Evolutionary conservation across 2,797 vertebrate genomes (phyloP).

Genomic region (Trichosurus vulpecula): DNA sequence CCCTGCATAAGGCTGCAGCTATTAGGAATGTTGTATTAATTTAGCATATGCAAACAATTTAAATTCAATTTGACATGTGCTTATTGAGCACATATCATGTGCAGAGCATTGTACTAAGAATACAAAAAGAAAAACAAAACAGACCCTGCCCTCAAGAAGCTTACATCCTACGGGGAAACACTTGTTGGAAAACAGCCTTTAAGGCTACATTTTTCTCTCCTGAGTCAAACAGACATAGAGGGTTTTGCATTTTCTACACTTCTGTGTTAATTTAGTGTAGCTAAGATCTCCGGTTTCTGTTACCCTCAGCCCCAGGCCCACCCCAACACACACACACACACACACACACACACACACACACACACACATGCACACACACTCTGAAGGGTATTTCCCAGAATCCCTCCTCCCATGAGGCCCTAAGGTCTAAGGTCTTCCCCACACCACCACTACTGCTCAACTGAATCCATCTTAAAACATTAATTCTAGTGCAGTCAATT

Average conservation of each 20-base stretch:
- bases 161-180: neutral
- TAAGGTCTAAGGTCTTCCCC: neutral
- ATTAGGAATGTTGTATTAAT: neutral
- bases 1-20: neutral
- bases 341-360: too few species aligned
- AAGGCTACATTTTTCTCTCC: neutral
- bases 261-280: neutral
- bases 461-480: neutral
- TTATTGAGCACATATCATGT: neutral
- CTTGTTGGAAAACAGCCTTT: neutral
- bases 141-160: neutral
- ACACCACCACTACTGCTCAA: neutral
- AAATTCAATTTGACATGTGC: neutral
- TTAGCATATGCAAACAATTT: neutral
- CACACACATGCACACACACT: too few species aligned
- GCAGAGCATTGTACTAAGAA: neutral
- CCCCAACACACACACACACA: fast-evolving
- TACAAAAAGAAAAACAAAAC: neutral
- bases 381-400: neutral
- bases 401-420: neutral
- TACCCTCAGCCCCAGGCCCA: neutral
- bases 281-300: neutral
- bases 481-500: neutral
- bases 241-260: neutral
- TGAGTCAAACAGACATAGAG: neutral